A percentile compares a stretch with the other conserved stretches of the same genome.
These are phyloP conservation scores for Accipiter virgatus DNA, from an alignment of 2,113 vertebrate species.

Conservation along the genomic window DNA sequence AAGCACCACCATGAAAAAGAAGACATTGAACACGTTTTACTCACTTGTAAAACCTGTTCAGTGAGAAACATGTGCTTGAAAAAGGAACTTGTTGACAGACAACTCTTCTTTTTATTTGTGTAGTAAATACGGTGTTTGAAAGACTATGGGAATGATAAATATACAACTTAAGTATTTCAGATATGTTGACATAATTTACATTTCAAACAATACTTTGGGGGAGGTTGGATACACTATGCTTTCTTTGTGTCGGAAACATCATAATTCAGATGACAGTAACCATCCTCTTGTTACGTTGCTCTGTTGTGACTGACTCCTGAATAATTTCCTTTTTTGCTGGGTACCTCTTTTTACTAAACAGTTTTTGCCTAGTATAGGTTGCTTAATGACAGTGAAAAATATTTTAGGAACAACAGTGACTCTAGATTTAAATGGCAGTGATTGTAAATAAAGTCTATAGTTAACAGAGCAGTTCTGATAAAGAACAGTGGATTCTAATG, in stretches of 20 bases:
- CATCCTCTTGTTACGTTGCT: background rate
- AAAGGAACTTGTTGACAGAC: background rate
- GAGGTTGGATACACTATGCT: background rate
- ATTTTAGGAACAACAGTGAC: background rate
- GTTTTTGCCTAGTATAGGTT: background rate
- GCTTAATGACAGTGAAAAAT: background rate
- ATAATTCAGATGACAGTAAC: background rate
- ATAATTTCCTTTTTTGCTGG: background rate
- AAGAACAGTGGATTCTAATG: background rate
- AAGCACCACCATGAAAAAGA: background rate
- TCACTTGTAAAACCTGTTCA: background rate
- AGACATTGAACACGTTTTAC: background rate
- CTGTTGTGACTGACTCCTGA: background rate
- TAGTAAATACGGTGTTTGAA: background rate
- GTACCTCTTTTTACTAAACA: background rate
- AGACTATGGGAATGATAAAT: background rate
- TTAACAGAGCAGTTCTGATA: background rate
- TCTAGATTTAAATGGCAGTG: background rate
- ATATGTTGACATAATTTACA: background rate
- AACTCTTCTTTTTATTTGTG: background rate
- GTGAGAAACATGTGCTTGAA: background rate
- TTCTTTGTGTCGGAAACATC: background rate
- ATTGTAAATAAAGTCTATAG: background rate
- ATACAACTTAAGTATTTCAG: background rate
- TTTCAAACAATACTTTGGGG: background rate